Evolutionary conservation across 2,113 vertebrate genomes (phyloP).

Genomic region (Barnardius zonarius): DNA sequence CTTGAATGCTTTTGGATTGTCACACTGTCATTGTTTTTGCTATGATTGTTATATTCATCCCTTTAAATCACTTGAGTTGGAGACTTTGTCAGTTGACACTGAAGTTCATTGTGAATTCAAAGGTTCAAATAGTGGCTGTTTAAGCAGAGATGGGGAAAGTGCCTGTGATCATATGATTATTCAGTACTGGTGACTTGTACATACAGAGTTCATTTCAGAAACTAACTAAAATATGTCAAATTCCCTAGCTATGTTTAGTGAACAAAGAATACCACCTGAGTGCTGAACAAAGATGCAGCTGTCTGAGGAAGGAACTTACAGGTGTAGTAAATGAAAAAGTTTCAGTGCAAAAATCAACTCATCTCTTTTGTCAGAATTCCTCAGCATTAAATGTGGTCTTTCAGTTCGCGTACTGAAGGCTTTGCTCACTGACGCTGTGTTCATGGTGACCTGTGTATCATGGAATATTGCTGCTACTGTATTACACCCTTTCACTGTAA

Average conservation of each 20-base stretch:
- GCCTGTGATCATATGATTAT: neutral
- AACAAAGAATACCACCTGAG: neutral
- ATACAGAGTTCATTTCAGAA: neutral
- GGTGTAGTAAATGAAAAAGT: neutral
- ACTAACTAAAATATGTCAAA: neutral
- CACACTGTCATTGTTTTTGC: neutral
- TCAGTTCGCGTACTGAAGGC: neutral
- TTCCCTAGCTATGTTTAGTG: neutral
- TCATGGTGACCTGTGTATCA: neutral
- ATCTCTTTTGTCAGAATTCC: neutral
- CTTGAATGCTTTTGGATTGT: neutral
- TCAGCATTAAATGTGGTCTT: neutral
- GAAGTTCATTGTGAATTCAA: neutral
- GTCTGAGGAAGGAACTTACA: neutral
- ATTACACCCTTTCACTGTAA: neutral
- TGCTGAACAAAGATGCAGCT: neutral
- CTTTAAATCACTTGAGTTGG: neutral
- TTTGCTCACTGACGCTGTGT: neutral
- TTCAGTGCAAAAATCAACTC: neutral
- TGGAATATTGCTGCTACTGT: neutral
- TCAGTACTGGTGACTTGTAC: neutral
- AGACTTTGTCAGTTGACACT: neutral
- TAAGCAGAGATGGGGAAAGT: neutral
- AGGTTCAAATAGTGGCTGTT: neutral
- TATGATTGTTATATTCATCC: neutral